phyloP scores from a whole-genome alignment of 2,888 invertebrate genomes.

The Mesorhabditis sp. region DNA sequence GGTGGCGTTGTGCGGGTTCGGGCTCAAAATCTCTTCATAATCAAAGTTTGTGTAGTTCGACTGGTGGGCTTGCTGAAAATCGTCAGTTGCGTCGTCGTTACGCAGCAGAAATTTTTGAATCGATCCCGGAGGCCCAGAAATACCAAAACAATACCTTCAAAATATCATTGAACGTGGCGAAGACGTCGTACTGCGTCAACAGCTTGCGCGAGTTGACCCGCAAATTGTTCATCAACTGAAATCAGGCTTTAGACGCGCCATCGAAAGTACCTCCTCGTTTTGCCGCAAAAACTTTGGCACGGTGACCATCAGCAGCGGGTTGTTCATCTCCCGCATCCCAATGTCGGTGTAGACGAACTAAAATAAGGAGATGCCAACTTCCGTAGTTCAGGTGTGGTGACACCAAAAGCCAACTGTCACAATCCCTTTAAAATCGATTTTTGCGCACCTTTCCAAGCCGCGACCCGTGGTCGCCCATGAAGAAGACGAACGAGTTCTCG shows the following conservation, averaged over 20 bases:
- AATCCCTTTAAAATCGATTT: too few species aligned
- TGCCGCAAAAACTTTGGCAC: constrained; percentile 28
- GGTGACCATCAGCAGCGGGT: constrained; percentile 32
- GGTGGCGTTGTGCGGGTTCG: background rate
- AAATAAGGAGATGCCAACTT: too few species aligned
- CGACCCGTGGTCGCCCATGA: too few species aligned
- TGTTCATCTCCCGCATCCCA: constrained; percentile 34
- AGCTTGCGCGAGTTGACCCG: constrained; percentile 24
- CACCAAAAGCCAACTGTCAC: too few species aligned
- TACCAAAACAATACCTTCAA: constrained; percentile 18
- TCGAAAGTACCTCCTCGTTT: constrained; percentile 11
- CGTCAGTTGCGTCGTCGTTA: too few species aligned
- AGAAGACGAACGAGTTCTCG: too few species aligned
- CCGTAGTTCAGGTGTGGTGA: too few species aligned
- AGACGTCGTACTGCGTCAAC: constrained; percentile 36
- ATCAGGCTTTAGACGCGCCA: background rate
- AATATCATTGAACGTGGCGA: constrained; percentile 36
- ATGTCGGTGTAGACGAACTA: constrained; percentile 17
- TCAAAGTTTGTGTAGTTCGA: background rate
- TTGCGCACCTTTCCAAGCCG: too few species aligned
- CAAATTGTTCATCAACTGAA: constrained; percentile 16
- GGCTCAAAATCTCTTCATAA: background rate
- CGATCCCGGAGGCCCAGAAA: background rate
- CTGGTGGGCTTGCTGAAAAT: background rate
- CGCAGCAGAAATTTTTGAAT: background rate